These are phyloP conservation scores for Grallaria varia DNA, from an alignment of 2,113 vertebrate genomes.

Conservation along the genomic window DNA sequence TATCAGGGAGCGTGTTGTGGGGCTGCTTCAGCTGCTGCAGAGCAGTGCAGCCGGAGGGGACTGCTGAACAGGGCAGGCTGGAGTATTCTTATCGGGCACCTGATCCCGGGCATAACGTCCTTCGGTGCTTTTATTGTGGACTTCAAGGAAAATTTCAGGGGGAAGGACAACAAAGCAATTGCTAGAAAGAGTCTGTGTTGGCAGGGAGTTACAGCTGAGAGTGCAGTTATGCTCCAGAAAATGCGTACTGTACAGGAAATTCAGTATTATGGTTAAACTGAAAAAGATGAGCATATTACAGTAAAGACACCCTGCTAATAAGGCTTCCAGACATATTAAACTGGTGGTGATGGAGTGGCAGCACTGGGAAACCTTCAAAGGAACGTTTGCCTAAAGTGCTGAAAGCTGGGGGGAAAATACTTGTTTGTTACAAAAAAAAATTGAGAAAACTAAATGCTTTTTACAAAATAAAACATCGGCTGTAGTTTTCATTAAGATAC, in stretches of 20 bases:
- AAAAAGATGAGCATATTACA: not conserved
- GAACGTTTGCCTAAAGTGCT: not conserved
- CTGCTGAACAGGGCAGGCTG: not conserved
- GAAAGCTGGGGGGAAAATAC: not conserved
- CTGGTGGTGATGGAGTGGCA: not conserved
- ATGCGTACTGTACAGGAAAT: not conserved
- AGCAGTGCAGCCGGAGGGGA: not conserved
- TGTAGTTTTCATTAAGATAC: not conserved
- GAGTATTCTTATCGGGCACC: not conserved
- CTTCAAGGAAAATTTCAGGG: not conserved
- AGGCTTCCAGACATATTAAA: not conserved
- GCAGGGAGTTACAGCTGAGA: not conserved
- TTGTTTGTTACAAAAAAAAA: not conserved
- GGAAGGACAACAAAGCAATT: not conserved
- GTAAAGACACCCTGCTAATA: not conserved
- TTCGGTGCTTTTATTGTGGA: not conserved
- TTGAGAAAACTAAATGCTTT: not conserved
- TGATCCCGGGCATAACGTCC: not conserved
- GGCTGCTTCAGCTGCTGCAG: not conserved
- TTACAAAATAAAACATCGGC: not conserved
- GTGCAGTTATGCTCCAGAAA: not conserved
- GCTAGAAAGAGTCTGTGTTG: not conserved
- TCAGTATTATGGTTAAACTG: not conserved
- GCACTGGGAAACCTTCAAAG: not conserved
- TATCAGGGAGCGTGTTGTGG: no score